These are phyloP conservation scores for Eupithecia subfuscata DNA, from an alignment of 2,888 invertebrate species.

Conservation along the genomic window DNA sequence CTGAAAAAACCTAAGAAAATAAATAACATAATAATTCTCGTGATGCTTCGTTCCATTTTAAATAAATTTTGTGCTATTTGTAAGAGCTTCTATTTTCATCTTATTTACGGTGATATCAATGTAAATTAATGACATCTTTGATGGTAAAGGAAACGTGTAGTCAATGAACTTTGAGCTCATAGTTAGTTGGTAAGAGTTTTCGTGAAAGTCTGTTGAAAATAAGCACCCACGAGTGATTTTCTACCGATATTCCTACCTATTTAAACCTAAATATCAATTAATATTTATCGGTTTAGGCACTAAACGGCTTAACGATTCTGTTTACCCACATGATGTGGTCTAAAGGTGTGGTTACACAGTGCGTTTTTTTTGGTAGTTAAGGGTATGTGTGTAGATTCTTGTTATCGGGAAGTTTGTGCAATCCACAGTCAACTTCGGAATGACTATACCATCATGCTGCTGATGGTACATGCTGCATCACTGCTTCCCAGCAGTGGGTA, in stretches of 20 bases:
- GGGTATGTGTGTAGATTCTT: not conserved
- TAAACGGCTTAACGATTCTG: conserved; percentile 16
- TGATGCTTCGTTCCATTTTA: conserved; percentile 26
- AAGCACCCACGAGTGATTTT: not conserved
- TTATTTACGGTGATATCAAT: conserved; percentile 26
- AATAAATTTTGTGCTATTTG: conserved; percentile 26
- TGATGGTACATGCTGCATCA: too few relatives aligned
- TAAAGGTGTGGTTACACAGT: not conserved
- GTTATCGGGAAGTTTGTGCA: not conserved
- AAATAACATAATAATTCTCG: conserved; percentile 16
- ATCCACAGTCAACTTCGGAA: too few relatives aligned
- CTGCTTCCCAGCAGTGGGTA: not conserved
- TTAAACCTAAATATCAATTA: not conserved
- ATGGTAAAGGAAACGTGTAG: conserved; percentile 15
- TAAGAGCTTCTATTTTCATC: conserved; percentile 33
- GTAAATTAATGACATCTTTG: conserved; percentile 30
- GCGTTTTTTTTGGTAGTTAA: too few relatives aligned
- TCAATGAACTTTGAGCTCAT: conserved; percentile 2
- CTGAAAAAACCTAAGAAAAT: conserved; percentile 20
- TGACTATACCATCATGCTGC: not conserved
- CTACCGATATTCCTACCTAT: not conserved
- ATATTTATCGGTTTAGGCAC: not conserved
- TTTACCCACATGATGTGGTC: conserved; percentile 12
- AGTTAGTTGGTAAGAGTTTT: not conserved
- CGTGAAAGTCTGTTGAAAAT: not conserved